phyloP scores from a whole-genome alignment of 2,888 invertebrate genomes.

The Agelastica alni region DNA sequence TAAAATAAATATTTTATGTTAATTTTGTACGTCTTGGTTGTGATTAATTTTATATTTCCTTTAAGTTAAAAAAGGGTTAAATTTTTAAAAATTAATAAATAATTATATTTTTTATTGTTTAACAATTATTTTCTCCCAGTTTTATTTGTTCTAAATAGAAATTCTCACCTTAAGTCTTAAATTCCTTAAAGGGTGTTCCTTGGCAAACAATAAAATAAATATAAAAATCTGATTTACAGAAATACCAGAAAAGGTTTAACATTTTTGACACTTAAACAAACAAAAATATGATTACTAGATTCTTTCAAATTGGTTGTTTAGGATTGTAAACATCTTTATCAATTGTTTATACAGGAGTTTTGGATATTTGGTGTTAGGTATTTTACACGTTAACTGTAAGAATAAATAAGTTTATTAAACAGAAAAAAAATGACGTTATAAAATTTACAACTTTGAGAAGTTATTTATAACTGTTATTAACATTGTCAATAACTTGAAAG shows the following conservation, averaged over 20 bases:
- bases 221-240: slow-evolving; percentile 1
- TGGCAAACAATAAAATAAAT: slow-evolving; percentile 2
- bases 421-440: too few relatives aligned
- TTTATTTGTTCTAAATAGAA: not conserved
- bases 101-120: too few relatives aligned
- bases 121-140: too few relatives aligned
- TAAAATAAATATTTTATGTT: too few relatives aligned
- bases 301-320: slow-evolving; percentile 8
- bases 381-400: not conserved
- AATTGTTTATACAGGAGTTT: slow-evolving; percentile 10
- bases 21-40: too few relatives aligned
- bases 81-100: too few relatives aligned
- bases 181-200: not conserved
- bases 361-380: slow-evolving; percentile 7
- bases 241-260: slow-evolving; percentile 3
- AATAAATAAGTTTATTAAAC: too few relatives aligned
- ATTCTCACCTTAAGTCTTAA: not conserved
- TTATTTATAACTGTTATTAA: too few relatives aligned
- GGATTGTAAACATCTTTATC: slow-evolving; percentile 9
- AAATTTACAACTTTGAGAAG: too few relatives aligned
- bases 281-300: not conserved
- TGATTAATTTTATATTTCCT: too few relatives aligned
- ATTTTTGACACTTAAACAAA: slow-evolving; percentile 2
- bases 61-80: too few relatives aligned
- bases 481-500: too few relatives aligned